A percentile compares a stretch with the other conserved stretches of the same genome.
Conservation (phyloP, 2,797 vertebrate genomes). For the Nothura maculosa region DNA sequence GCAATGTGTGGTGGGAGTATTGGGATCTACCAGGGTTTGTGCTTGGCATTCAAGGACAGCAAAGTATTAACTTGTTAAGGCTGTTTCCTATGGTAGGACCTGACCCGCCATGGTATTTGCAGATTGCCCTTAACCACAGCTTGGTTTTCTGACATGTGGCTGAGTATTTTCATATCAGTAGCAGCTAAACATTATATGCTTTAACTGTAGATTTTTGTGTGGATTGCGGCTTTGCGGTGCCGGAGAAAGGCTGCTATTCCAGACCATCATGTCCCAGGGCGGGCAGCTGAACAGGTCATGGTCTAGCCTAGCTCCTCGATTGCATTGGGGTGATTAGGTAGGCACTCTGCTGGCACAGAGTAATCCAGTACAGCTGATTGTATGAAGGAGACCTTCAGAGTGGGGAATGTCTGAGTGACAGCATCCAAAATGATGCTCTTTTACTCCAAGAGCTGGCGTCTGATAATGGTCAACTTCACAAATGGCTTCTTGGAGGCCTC, state of each 20-base stretch:
- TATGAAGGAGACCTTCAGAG: not conserved
- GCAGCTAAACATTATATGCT: not conserved
- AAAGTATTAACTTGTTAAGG: not conserved
- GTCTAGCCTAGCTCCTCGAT: not conserved
- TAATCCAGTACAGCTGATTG: not conserved
- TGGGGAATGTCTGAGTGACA: not conserved
- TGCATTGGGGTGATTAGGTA: not conserved
- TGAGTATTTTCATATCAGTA: not conserved
- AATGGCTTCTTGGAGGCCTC: not conserved
- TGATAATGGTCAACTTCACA: not conserved
- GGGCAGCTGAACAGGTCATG: not conserved
- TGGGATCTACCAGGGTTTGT: not conserved
- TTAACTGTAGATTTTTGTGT: rapidly evolving
- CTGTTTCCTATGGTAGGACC: not conserved
- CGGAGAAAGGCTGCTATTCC: not conserved
- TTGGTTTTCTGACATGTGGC: not conserved
- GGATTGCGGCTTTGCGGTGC: not conserved
- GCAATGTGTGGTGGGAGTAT: rapidly evolving
- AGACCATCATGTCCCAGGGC: rapidly evolving
- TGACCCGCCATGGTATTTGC: not conserved
- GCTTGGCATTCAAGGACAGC: not conserved
- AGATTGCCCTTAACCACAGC: not conserved
- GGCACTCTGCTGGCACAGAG: not conserved
- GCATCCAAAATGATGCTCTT: not conserved
- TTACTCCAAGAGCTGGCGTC: not conserved